A percentile compares a stretch with the other conserved stretches of the same genome.
Conservation (phyloP, 2,888 invertebrate genomes). For the Lasioglossum calceatum region DNA sequence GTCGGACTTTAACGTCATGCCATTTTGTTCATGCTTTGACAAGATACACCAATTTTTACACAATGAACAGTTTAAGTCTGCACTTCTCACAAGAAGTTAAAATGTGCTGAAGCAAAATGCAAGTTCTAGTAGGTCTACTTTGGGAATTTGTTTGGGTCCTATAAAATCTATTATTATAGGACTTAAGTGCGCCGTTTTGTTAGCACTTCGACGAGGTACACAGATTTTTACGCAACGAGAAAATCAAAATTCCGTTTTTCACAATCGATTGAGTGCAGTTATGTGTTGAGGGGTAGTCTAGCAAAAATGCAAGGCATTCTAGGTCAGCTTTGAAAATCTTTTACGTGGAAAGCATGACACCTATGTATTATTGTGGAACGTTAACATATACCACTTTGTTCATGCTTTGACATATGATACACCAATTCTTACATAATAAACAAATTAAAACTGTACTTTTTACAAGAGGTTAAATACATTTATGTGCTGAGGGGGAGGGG, state of each 20-base stretch:
- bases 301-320: background rate
- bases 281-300: background rate
- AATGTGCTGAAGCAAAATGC: background rate
- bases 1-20: background rate
- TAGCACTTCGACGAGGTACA: background rate
- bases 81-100: background rate
- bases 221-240: background rate
- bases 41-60: background rate
- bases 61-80: background rate
- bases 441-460: background rate
- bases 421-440: background rate
- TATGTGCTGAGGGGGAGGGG: background rate
- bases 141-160: background rate
- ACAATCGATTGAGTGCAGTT: background rate
- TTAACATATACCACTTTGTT: background rate
- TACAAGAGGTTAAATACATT: background rate
- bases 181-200: background rate
- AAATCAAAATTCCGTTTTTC: background rate
- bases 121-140: background rate
- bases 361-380: background rate
- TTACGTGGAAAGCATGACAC: background rate
- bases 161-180: background rate
- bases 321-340: background rate
- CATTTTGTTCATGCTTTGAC: background rate
- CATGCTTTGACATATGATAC: background rate